These are phyloP conservation scores for Betta splendens DNA, from an alignment of 2,797 vertebrate genomes.

Conservation along the genomic window DNA sequence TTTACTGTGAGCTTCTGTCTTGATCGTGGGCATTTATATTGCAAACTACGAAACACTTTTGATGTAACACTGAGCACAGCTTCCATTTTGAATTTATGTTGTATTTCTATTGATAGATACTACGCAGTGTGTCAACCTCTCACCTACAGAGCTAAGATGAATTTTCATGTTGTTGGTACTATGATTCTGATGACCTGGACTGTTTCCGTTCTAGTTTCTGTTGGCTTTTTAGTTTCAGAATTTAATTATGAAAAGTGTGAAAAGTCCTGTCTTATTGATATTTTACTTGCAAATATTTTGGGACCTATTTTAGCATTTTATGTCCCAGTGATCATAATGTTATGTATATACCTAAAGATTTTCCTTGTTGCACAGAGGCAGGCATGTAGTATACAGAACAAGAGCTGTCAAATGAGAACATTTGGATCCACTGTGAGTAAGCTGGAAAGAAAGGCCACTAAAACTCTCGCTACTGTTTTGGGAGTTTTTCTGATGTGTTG, in stretches of 20 bases:
- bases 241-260: slow-evolving; percentile 68
- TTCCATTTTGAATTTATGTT: slow-evolving; percentile 46
- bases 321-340: slow-evolving; percentile 74
- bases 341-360: neutral
- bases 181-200: slow-evolving; percentile 86
- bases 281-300: slow-evolving; percentile 34
- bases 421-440: slow-evolving; percentile 49
- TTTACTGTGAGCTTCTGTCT: slow-evolving; percentile 17
- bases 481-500: slow-evolving; percentile 85
- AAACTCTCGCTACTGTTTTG: slow-evolving; percentile 83
- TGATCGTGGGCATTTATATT: slow-evolving; percentile 8
- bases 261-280: slow-evolving; percentile 2
- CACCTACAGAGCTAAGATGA: slow-evolving; percentile 25
- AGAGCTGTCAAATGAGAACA: no score
- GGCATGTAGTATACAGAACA: slow-evolving; percentile 30
- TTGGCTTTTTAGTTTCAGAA: slow-evolving; percentile 79
- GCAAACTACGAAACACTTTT: slow-evolving; percentile 15
- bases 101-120: slow-evolving; percentile 54
- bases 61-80: slow-evolving; percentile 19
- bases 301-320: slow-evolving; percentile 71
- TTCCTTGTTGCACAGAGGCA: slow-evolving; percentile 33
- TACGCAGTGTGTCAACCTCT: slow-evolving; percentile 51
- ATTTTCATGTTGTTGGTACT: neutral
- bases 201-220: slow-evolving; percentile 77
- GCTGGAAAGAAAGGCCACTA: slow-evolving; percentile 84